Evolutionary conservation across 1,140 invertebrate species (phyloP), one percentile per base, ranked within the genome.

Genomic region (Drosophila leontia): DNA sequence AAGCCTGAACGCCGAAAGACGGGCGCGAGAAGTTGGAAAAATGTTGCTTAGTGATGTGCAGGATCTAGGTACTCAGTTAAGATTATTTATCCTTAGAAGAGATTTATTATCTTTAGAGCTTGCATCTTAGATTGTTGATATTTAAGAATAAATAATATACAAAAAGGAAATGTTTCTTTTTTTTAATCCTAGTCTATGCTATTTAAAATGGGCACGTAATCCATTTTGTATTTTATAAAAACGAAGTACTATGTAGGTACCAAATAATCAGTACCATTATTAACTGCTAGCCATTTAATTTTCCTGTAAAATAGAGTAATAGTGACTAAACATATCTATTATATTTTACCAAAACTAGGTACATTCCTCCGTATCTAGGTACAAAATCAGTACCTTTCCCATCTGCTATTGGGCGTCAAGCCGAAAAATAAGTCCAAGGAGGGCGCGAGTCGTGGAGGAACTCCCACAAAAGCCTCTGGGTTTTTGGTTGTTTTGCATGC

Each of bases 401-500:
- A 12, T 37, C 15, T 53, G 12, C n/a, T 7, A 17, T 23, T 37
- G 59, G 45, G 64, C 9, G 35, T 15, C 3, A 29, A 3, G 13
- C 13, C 32, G 11, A 23, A 61, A 50, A 35, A 37, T n/a, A 23
- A 15, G 29, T 11, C 19, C 23, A n/a, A 37, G n/a, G 9, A 50
- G 19, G 45, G 17, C 7, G 17, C 13, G 2, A 19, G 39, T 3
- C 13, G 13, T 48, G 39, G n/a, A 37, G 41, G 26, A 51, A 37
- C 47, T 57, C 29, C 63, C 34, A 56, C 17, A 64, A 34, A 57
- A 13, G 62, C 29, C 37, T 42, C 34, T 23, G 8, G 47, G 19
- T 50, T 50, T 71, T 59, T 7, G 65, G 51, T 34, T 32, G 53
- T 72, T 82, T 86, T 82, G 82, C 82, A 86, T 86, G 75, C 56